phyloP scores from a whole-genome alignment of 2,113 vertebrate genomes.

The Madoqua kirkii region DNA sequence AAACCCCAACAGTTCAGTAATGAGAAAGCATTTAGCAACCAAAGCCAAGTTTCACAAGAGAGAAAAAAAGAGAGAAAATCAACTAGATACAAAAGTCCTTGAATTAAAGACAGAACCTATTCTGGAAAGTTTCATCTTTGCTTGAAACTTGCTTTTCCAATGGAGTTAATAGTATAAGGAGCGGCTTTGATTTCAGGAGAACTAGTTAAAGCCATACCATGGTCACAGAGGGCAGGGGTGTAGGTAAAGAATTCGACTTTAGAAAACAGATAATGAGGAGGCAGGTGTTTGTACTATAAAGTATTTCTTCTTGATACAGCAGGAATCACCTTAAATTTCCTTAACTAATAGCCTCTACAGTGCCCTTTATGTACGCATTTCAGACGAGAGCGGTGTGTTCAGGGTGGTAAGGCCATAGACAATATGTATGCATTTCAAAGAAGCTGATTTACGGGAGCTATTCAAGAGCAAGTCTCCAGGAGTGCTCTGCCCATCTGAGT shows the following conservation, averaged over 20 bases:
- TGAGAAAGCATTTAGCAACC: not conserved
- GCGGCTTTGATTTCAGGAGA: conserved; percentile 8
- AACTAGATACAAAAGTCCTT: not conserved
- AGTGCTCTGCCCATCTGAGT: not conserved
- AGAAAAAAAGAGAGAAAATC: not conserved
- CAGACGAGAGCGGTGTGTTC: not conserved
- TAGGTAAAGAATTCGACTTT: not conserved
- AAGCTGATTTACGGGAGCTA: not conserved
- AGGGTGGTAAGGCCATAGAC: not conserved
- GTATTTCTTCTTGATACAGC: not conserved
- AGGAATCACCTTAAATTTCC: not conserved
- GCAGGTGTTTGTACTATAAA: not conserved
- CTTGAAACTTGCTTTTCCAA: not conserved
- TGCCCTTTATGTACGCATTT: not conserved
- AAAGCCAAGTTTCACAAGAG: not conserved
- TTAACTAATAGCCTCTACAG: not conserved
- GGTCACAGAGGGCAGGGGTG: not conserved
- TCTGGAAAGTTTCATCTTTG: not conserved
- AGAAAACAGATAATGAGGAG: not conserved
- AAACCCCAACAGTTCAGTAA: not conserved
- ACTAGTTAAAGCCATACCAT: not conserved
- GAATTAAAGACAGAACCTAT: not conserved
- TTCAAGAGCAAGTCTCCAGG: not conserved
- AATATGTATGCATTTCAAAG: not conserved
- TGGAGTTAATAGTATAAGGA: not conserved